Percentiles rank a stretch among this genome's conserved stretches.
phyloP scores from a whole-genome alignment of 64 coral and sea anemone genomes.

The Montipora cactus region DNA sequence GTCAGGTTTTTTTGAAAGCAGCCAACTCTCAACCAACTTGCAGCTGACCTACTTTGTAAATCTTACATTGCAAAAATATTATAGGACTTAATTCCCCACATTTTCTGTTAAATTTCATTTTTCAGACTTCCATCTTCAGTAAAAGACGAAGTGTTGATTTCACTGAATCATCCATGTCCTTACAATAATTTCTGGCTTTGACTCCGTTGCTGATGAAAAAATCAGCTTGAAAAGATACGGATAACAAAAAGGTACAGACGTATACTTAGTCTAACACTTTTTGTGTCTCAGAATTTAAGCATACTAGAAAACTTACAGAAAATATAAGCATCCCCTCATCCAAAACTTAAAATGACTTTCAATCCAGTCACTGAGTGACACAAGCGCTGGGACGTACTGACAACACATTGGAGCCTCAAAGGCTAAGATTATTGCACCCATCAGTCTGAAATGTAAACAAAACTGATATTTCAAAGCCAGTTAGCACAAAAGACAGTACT shows the following conservation, averaged over 20 bases:
- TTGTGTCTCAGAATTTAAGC: not conserved
- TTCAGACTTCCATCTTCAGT: too few species aligned
- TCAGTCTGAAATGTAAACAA: constrained; percentile 52
- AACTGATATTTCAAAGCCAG: not conserved
- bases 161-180: too few species aligned
- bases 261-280: not conserved
- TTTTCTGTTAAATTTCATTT: too few species aligned
- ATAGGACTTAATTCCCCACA: too few species aligned
- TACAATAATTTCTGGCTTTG: too few species aligned
- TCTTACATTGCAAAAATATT: not conserved
- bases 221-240: too few species aligned
- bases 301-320: constrained; percentile 69
- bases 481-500: too few species aligned
- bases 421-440: constrained; percentile 77
- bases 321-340: constrained; percentile 95
- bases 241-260: too few species aligned
- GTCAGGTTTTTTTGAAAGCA: too few species aligned
- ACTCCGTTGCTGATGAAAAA: not conserved
- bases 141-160: too few species aligned
- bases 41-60: not conserved
- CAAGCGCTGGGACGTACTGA: constrained; percentile 76
- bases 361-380: constrained; percentile 88
- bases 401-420: constrained; percentile 93
- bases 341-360: constrained; percentile 93
- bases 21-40: not conserved